These are phyloP conservation scores for Campylomormyrus numenius DNA, from an alignment of 2,113 vertebrate species.

Conservation along the genomic window DNA sequence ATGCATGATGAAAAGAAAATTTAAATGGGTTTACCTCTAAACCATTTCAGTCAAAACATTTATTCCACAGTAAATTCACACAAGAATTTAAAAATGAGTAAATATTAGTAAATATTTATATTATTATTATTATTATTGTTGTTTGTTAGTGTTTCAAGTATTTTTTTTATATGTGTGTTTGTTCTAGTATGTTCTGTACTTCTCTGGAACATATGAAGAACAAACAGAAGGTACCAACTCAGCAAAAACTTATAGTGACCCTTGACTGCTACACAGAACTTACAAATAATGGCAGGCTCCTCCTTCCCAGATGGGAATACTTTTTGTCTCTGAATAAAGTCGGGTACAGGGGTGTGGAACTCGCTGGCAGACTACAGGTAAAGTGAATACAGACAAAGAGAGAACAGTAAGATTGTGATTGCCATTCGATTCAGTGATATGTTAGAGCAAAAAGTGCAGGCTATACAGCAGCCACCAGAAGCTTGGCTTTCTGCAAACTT, in stretches of 20 bases:
- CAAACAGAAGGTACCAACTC: not conserved
- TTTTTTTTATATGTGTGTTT: not conserved
- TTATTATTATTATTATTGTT: not conserved
- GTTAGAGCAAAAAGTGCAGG: not conserved
- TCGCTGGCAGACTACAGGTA: constrained; percentile 64
- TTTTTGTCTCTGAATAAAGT: constrained; percentile 69
- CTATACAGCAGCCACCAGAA: constrained; percentile 36
- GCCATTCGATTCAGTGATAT: not conserved
- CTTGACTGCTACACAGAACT: not conserved
- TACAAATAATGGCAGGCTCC: constrained; percentile 60
- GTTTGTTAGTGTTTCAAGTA: not conserved
- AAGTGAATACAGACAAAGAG: not conserved
- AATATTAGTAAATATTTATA: not conserved
- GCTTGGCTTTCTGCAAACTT: constrained; percentile 40
- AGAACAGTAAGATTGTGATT: not conserved
- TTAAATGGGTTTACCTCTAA: not conserved
- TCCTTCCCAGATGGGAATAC: constrained; percentile 69
- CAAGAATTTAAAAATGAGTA: not conserved
- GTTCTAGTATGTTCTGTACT: constrained; percentile 64
- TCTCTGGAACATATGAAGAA: constrained; percentile 11
- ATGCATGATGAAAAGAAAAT: not conserved
- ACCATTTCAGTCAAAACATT: not conserved
- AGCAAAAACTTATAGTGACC: not conserved
- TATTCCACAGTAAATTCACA: not conserved
- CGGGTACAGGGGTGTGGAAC: constrained; percentile 65